Evolutionary conservation across 1,140 invertebrate genomes (phyloP).

Genomic region (Drosophila parvula): DNA sequence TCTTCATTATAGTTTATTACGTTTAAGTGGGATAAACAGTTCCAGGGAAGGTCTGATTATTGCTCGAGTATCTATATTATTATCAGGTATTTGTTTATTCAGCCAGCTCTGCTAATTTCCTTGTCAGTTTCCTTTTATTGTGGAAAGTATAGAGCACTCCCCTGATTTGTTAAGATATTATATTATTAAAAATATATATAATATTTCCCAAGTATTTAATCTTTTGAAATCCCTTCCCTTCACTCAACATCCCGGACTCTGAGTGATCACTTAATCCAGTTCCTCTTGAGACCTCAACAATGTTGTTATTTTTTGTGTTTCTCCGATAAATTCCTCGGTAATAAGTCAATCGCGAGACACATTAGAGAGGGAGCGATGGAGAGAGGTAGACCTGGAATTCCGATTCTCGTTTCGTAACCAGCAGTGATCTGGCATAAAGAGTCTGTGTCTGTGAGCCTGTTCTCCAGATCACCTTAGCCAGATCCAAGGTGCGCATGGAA

Average conservation of each 20-base stretch:
- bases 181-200: too few species aligned
- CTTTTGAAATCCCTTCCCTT: background rate
- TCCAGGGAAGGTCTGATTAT: background rate
- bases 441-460: conserved; percentile 24
- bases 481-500: conserved; percentile 58
- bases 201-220: background rate
- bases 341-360: conserved; percentile 48
- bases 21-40: conserved; percentile 1
- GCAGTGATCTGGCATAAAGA: conserved; percentile 42
- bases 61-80: background rate
- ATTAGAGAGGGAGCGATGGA: conserved; percentile 14
- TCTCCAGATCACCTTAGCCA: conserved; percentile 35
- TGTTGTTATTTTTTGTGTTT: conserved; percentile 32
- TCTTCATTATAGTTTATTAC: conserved; percentile 10
- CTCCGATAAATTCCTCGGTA: conserved; percentile 44
- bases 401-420: conserved; percentile 50
- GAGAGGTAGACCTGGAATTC: conserved; percentile 27
- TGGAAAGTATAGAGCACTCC: background rate
- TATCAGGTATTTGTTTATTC: conserved; percentile 12
- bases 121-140: background rate
- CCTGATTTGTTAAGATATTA: background rate
- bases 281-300: conserved; percentile 29
- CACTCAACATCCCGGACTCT: conserved; percentile 7
- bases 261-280: conserved; percentile 43
- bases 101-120: background rate